Evolutionary conservation across 2,888 invertebrate species (phyloP).

Genomic region (Acleris sparsana): DNA sequence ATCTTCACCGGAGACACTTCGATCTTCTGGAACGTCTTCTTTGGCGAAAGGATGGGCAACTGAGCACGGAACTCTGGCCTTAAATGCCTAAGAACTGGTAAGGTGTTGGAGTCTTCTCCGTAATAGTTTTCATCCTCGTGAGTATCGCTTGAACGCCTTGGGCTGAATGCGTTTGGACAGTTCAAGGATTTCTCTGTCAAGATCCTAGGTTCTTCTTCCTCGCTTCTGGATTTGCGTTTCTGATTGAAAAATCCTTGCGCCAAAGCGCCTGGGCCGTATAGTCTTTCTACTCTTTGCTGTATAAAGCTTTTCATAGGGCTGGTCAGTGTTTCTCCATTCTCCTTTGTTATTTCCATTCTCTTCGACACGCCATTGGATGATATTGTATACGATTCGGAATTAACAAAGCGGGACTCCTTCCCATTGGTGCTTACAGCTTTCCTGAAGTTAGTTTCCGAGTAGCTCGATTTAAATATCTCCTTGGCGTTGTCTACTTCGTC

Average conservation of each 20-base stretch:
- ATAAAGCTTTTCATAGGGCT: slow-evolving; percentile 90
- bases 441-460: slow-evolving; percentile 76
- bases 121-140: slow-evolving; percentile 55
- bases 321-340: slow-evolving; percentile 73
- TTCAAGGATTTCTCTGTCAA: slow-evolving; percentile 72
- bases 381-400: slow-evolving; percentile 75
- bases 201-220: slow-evolving; percentile 70
- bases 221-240: slow-evolving; percentile 75
- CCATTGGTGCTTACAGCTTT: slow-evolving; percentile 69
- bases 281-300: slow-evolving; percentile 93
- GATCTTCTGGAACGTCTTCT: slow-evolving; percentile 67
- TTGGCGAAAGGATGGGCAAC: slow-evolving; percentile 87
- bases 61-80: slow-evolving; percentile 94
- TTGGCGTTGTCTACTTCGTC: slow-evolving; percentile 76
- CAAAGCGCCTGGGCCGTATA: slow-evolving; percentile 94
- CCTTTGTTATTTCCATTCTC: slow-evolving; percentile 75
- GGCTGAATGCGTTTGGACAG: slow-evolving; percentile 59
- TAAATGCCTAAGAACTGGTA: slow-evolving; percentile 92
- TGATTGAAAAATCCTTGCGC: slow-evolving; percentile 93
- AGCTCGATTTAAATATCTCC: slow-evolving; percentile 77
- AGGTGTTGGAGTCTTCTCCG: slow-evolving; percentile 59
- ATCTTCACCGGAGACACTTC: slow-evolving; percentile 65
- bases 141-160: slow-evolving; percentile 56
- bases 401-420: slow-evolving; percentile 61
- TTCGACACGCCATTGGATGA: slow-evolving; percentile 77